These are phyloP conservation scores for Meloe dianella DNA, from an alignment of 2,888 invertebrate species.

Conservation along the genomic window DNA sequence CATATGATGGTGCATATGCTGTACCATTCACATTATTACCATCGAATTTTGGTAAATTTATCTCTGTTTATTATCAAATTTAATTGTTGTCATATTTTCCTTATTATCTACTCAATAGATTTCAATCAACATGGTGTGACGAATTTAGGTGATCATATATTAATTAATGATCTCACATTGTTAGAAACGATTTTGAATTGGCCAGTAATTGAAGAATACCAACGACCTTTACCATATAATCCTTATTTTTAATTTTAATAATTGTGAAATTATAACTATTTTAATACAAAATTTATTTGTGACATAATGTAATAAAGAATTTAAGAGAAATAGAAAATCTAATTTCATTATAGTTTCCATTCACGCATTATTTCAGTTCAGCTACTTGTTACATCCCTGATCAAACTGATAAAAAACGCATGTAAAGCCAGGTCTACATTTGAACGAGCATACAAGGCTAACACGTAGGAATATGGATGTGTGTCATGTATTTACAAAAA, in stretches of 20 bases:
- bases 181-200: background rate
- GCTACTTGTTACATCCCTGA: too few species aligned
- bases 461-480: too few species aligned
- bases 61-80: background rate
- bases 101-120: background rate
- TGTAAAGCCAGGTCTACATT: too few species aligned
- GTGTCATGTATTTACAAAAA: too few species aligned
- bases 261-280: too few species aligned
- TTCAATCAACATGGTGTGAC: background rate
- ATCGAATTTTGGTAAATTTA: background rate
- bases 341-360: too few species aligned
- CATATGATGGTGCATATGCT: background rate
- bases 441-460: too few species aligned
- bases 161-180: background rate
- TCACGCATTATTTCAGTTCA: too few species aligned
- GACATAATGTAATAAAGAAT: too few species aligned
- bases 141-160: background rate
- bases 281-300: too few species aligned
- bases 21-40: background rate
- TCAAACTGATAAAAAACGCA: too few species aligned
- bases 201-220: background rate
- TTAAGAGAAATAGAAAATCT: too few species aligned
- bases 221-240: background rate
- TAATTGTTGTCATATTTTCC: background rate
- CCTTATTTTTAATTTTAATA: background rate